Conservation (phyloP, 2,797 vertebrate genomes). For the Epinephelus malabaricus region DNA sequence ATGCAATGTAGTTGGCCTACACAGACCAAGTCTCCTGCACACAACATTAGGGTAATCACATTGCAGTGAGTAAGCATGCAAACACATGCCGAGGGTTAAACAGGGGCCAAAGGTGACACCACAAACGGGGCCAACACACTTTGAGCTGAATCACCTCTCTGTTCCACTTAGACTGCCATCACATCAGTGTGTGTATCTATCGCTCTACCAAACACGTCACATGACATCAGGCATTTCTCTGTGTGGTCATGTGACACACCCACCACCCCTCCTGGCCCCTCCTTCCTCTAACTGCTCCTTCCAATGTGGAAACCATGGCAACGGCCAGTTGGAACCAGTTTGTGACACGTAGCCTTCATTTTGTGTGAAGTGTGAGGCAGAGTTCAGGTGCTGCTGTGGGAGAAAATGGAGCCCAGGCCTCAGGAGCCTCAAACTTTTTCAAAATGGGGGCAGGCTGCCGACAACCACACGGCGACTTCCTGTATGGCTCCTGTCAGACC, state of each 20-base stretch:
- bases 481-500: constrained; percentile 77
- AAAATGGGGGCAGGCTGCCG: constrained; percentile 69
- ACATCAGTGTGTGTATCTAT: constrained; percentile 85
- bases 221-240: constrained; percentile 90
- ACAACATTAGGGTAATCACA: constrained; percentile 17
- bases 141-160: constrained; percentile 53
- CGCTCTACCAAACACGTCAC: constrained; percentile 84
- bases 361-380: constrained; percentile 89
- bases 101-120: constrained; percentile 66
- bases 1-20: neutral
- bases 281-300: constrained; percentile 86
- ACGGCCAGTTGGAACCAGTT: constrained; percentile 93
- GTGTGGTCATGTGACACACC: constrained; percentile 89
- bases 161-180: constrained; percentile 66
- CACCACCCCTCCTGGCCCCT: constrained; percentile 76
- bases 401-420: constrained; percentile 89
- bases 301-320: constrained; percentile 92
- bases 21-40: neutral
- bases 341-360: constrained; percentile 92
- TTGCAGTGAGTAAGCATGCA: constrained; percentile 25
- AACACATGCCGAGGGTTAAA: constrained; percentile 46
- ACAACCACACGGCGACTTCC: constrained; percentile 78
- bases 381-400: constrained; percentile 88
- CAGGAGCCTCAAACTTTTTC: constrained; percentile 81
- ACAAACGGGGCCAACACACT: constrained; percentile 27